Conservation (phyloP, 1,140 invertebrate species). For the Eumaeus atala region DNA sequence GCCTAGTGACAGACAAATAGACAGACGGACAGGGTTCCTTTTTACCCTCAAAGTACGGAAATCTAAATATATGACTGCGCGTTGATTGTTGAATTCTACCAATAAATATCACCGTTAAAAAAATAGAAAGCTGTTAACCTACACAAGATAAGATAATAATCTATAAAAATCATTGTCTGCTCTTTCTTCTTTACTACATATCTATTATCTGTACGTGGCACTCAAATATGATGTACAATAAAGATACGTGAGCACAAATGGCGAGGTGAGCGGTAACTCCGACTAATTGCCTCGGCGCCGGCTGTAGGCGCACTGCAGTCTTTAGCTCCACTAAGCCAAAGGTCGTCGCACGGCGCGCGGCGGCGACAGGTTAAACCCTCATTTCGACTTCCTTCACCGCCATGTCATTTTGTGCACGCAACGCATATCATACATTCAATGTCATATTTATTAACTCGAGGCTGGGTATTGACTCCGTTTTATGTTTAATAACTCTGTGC, state of each 20-base stretch:
- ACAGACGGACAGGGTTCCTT: too few species aligned
- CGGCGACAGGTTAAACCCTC: constrained; percentile 13
- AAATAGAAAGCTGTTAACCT: too few species aligned
- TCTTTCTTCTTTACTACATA: too few species aligned
- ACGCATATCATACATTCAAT: background rate
- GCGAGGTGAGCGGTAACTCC: constrained; percentile 11
- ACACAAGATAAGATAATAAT: too few species aligned
- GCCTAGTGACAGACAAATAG: too few species aligned
- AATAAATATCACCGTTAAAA: too few species aligned
- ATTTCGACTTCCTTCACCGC: constrained; percentile 20
- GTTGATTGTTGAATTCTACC: too few species aligned
- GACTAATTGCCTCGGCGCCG: constrained; percentile 23
- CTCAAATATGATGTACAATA: background rate
- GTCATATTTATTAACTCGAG: background rate
- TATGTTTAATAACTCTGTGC: background rate
- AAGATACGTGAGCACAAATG: constrained; percentile 2
- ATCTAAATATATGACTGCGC: too few species aligned
- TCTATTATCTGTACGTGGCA: too few species aligned
- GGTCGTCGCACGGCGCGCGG: constrained; percentile 26
- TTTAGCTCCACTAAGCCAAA: constrained; percentile 34
- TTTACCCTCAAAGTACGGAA: too few species aligned
- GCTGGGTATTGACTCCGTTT: background rate
- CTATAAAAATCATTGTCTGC: too few species aligned
- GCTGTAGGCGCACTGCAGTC: constrained; percentile 6
- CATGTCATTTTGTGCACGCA: background rate